These are phyloP conservation scores for Mormyrus iriodes DNA, from an alignment of 2,113 vertebrate species.

Conservation along the genomic window DNA sequence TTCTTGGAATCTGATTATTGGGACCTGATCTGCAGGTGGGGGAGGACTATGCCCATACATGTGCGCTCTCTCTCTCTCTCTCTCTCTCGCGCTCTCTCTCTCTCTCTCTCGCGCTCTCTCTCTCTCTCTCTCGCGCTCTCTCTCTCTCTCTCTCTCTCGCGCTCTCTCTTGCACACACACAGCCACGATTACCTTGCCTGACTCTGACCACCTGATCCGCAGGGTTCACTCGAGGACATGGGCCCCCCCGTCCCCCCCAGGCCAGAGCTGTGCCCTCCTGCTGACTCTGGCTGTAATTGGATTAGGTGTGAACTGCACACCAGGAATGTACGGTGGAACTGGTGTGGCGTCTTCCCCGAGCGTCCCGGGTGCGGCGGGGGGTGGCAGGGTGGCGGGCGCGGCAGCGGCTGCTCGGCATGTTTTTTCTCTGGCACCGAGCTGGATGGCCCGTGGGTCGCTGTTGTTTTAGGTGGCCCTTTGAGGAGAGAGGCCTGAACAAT, in stretches of 20 bases:
- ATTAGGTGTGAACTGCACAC: slow-evolving; percentile 34
- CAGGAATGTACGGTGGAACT: background rate
- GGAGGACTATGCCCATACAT: background rate
- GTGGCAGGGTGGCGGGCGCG: slow-evolving; percentile 9
- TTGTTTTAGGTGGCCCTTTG: slow-evolving; percentile 48
- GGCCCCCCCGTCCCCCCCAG: background rate
- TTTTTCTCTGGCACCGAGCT: slow-evolving; percentile 25
- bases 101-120: too few relatives aligned
- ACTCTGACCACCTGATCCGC: slow-evolving; percentile 19
- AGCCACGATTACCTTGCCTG: slow-evolving; percentile 5
- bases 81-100: too few relatives aligned
- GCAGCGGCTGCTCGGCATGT: background rate
- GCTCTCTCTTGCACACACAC: background rate
- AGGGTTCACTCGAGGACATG: slow-evolving; percentile 38
- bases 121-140: too few relatives aligned
- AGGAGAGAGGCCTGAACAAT: slow-evolving; percentile 45
- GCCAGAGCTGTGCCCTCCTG: background rate
- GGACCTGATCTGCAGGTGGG: background rate
- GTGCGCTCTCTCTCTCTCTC: too few relatives aligned
- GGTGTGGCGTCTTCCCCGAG: background rate
- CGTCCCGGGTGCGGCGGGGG: background rate
- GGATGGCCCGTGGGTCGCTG: slow-evolving; percentile 25
- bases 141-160: too few relatives aligned
- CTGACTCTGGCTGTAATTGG: slow-evolving; percentile 36
- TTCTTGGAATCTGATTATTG: slow-evolving; percentile 11